These are phyloP conservation scores for Chaunax sp. DNA, from an alignment of 2,797 vertebrate species.

Conservation along the genomic window DNA sequence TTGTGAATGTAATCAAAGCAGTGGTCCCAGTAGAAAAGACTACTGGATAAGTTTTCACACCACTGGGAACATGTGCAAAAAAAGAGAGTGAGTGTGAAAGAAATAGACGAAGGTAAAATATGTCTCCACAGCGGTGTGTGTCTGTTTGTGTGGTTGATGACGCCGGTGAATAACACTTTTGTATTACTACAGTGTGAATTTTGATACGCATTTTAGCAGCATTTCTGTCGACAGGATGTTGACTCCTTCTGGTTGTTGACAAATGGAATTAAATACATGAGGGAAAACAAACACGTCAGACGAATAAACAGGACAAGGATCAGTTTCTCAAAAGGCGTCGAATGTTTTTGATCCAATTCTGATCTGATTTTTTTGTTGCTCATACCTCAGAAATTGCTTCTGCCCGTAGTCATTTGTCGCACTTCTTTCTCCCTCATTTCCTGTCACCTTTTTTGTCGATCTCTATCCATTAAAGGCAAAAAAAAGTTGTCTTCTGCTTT, in stretches of 20 bases:
- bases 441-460: no score
- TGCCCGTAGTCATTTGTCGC: no score
- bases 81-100: background rate
- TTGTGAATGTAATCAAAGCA: constrained; percentile 23
- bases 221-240: constrained; percentile 6
- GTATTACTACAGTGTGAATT: constrained; percentile 5
- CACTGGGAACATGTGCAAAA: constrained; percentile 18
- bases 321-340: background rate
- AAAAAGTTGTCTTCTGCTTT: no score
- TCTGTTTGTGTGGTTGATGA: background rate
- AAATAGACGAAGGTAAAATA: constrained; percentile 21
- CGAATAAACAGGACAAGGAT: background rate
- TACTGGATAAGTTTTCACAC: constrained; percentile 50
- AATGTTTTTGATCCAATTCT: no score
- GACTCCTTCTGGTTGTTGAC: constrained; percentile 1
- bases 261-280: constrained; percentile 1
- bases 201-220: background rate
- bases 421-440: no score
- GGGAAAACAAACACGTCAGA: background rate
- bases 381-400: no score
- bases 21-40: background rate
- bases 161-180: constrained; percentile 14
- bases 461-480: no score
- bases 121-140: constrained; percentile 6
- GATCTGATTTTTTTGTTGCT: no score